These are phyloP conservation scores for Tryphoninae sp. DNA, from an alignment of 2,888 invertebrate genomes.

Conservation along the genomic window DNA sequence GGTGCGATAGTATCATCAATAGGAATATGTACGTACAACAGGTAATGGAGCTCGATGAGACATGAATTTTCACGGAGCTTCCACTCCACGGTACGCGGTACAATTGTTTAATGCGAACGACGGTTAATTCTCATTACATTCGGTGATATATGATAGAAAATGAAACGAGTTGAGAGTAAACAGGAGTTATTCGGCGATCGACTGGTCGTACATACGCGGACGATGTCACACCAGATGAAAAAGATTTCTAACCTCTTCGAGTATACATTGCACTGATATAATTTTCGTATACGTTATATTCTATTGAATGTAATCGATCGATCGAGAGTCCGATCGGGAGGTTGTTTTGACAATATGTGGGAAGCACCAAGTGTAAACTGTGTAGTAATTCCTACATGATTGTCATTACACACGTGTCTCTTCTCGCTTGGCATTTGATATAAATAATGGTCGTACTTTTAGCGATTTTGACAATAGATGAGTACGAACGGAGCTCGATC, in stretches of 20 bases:
- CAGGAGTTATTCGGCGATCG: not conserved
- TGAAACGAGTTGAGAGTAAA: not conserved
- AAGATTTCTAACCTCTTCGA: constrained; percentile 53
- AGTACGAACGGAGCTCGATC: not conserved
- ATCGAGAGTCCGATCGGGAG: not conserved
- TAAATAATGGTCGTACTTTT: not conserved
- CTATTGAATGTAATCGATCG: not conserved
- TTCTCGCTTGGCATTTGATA: too few species aligned
- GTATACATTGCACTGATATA: not conserved
- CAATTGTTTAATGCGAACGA: too few species aligned
- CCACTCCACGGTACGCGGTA: too few species aligned
- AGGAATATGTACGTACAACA: constrained; percentile 13
- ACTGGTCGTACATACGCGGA: constrained; percentile 8
- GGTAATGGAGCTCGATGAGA: constrained; percentile 2
- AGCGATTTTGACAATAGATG: constrained; percentile 20
- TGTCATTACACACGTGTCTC: too few species aligned
- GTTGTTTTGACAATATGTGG: not conserved
- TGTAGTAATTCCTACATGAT: not conserved
- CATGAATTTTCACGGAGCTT: not conserved
- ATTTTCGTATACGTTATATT: not conserved
- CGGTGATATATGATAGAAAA: not conserved
- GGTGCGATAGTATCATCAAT: constrained; percentile 2
- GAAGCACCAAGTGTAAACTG: not conserved
- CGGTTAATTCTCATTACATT: not conserved
- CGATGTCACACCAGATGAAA: not conserved